Conservation (phyloP, 2,797 vertebrate genomes). For the Heterohyrax brucei region DNA sequence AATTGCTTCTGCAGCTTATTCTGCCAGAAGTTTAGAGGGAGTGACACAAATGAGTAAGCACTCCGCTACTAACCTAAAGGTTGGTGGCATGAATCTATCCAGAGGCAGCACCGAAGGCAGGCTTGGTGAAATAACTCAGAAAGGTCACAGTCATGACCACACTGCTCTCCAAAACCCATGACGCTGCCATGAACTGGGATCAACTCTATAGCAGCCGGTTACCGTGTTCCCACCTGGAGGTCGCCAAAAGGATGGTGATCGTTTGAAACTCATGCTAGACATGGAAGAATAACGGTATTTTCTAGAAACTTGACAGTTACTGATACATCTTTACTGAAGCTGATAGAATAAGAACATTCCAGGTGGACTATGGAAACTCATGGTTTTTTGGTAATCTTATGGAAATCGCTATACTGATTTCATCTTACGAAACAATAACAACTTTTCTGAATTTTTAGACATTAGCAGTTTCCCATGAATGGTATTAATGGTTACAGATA, state of each 20-base stretch:
- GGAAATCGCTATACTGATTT: neutral
- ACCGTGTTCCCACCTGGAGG: neutral
- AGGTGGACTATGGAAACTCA: neutral
- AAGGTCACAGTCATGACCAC: neutral
- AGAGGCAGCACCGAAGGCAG: neutral
- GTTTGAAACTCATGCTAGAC: neutral
- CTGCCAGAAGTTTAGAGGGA: slow-evolving; percentile 49
- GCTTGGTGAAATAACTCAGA: neutral
- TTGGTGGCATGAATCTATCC: neutral
- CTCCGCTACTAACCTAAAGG: neutral
- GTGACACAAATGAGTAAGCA: neutral
- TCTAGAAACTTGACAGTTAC: neutral
- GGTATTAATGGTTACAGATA: slow-evolving; percentile 55
- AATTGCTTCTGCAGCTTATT: slow-evolving; percentile 16
- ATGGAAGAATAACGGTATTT: neutral
- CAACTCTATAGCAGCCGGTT: neutral
- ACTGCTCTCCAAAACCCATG: neutral
- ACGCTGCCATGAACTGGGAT: neutral
- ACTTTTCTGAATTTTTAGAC: slow-evolving; percentile 52
- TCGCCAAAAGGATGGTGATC: neutral
- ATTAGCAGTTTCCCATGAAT: slow-evolving; percentile 16
- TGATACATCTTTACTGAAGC: neutral
- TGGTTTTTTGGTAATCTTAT: slow-evolving; percentile 59
- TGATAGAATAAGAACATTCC: slow-evolving; percentile 45
- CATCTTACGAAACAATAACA: slow-evolving; percentile 16